phyloP scores from a whole-genome alignment of 2,888 invertebrate genomes.

The Noctua comes region DNA sequence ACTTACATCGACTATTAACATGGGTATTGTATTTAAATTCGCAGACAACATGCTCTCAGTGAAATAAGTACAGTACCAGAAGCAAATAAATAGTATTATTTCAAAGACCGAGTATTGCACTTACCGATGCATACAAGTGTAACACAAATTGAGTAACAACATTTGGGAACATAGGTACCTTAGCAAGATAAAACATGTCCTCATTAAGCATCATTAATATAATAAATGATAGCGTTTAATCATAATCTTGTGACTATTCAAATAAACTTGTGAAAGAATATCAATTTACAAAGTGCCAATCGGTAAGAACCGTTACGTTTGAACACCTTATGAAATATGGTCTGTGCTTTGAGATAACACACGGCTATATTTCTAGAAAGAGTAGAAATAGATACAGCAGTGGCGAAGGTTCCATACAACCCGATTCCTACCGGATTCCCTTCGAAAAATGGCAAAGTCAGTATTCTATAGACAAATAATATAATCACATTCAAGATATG shows the following conservation, averaged over 20 bases:
- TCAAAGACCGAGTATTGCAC: conserved; percentile 1
- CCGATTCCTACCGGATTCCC: too few species aligned
- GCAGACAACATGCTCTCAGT: not conserved
- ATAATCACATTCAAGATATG: too few species aligned
- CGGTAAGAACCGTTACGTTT: conserved; percentile 17
- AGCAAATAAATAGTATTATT: not conserved
- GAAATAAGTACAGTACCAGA: not conserved
- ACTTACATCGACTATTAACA: conserved; percentile 1
- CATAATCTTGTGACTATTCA: conserved; percentile 29
- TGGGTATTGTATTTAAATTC: conserved; percentile 21
- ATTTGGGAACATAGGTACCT: not conserved
- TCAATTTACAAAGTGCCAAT: conserved; percentile 28
- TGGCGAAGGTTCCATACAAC: too few species aligned
- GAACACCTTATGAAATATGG: not conserved
- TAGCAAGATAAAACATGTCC: conserved; percentile 20
- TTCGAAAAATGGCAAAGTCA: too few species aligned
- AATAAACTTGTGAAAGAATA: conserved; percentile 27
- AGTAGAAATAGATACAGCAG: not conserved
- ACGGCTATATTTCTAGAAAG: not conserved
- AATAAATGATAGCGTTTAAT: conserved; percentile 40
- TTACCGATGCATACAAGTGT: not conserved
- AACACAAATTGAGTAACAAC: conserved; percentile 10
- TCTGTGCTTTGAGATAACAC: conserved; percentile 2
- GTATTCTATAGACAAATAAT: too few species aligned
- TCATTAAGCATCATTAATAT: conserved; percentile 45